A percentile compares a stretch with the other conserved stretches of the same genome.
phyloP scores from a whole-genome alignment of 2,113 vertebrate species.

The Girardinichthys multiradiatus region DNA sequence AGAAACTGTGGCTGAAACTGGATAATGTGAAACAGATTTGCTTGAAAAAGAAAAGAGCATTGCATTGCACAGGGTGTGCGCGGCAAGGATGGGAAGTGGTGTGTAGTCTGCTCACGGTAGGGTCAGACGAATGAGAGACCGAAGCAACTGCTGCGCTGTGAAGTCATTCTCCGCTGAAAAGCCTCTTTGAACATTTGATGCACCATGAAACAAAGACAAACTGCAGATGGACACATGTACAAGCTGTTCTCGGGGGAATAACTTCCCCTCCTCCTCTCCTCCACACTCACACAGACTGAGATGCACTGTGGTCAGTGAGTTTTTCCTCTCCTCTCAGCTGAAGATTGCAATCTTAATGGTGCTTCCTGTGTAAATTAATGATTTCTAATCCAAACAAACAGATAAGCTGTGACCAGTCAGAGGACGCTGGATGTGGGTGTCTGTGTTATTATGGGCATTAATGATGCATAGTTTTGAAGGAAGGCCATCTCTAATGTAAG shows the following conservation, averaged over 20 bases:
- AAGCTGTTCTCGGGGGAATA: constrained; percentile 60
- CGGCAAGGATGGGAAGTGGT: constrained; percentile 45
- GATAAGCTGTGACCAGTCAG: constrained; percentile 52
- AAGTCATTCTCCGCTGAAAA: constrained; percentile 69
- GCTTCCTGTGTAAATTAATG: constrained; percentile 80
- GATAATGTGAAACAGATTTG: constrained; percentile 58
- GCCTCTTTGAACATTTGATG: constrained; percentile 75
- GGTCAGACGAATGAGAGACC: constrained; percentile 66
- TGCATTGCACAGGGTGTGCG: constrained; percentile 10
- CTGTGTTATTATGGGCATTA: background rate
- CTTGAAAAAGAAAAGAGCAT: background rate
- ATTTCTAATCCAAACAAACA: constrained; percentile 79
- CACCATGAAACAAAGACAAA: constrained; percentile 78
- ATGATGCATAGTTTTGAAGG: background rate
- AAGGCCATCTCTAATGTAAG: background rate
- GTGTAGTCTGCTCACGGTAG: constrained; percentile 46
- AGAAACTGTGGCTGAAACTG: constrained; percentile 39
- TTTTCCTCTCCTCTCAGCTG: constrained; percentile 38
- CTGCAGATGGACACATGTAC: constrained; percentile 65
- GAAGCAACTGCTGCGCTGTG: constrained; percentile 66
- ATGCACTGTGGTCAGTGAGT: constrained; percentile 50
- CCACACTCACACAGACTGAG: constrained; percentile 27
- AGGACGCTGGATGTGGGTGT: constrained; percentile 30
- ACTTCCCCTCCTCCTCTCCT: constrained; percentile 26
- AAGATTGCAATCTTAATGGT: constrained; percentile 80